Base-by-base conservation (phyloP, 2,888 invertebrate genomes). In the Chloroclysta siterata region DNA sequence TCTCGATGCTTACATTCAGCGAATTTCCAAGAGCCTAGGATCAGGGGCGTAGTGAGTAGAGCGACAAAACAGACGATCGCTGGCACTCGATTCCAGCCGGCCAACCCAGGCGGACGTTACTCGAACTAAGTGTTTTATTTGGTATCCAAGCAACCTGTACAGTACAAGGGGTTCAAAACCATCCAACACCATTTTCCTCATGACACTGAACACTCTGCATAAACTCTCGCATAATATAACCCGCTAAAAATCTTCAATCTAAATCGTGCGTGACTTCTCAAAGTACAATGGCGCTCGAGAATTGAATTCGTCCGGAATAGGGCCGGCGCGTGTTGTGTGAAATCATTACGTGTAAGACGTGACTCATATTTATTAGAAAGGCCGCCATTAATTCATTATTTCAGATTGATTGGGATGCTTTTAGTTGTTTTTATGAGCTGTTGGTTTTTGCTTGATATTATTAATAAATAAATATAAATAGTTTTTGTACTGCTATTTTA, bases 361-460 rank as follows among this genome's bases (percentile, higher is more conserved):
- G 72, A 64, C 56, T 67, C 70, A 73, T 53, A 68, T 17, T 75
- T 70, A 70, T 76, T 80, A 76, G 81, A 80, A 80, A 79, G 80
- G 73, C 73, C 56, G 56, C 63, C 74, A 77, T 79, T 73, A 72
- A 74, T 76, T 79, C 64, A 75, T 76, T 76, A 79, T 71, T 66
- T 69, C 47, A 42, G 65, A 78, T 77, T 79, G 78, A 80, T 80
- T 79, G 76, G 74, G 70, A 68, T 55, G 69, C 69, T 39, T 39
- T 39, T 39, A 39, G 36, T 39, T 36, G 7, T 36, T 36, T 36
- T 36, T 36, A 4, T 0, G 11, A 39, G 8, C 36, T 8, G 36
- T 11, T 33, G 8, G 10, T 39, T 11, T 39, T 39, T 8, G 11
- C 33, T 8, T 8, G 8, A 33, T 4, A 8, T 5, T 7, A 33